These are phyloP conservation scores for Trichomycterus rosablanca DNA, from an alignment of 2,113 vertebrate genomes.

Conservation along the genomic window DNA sequence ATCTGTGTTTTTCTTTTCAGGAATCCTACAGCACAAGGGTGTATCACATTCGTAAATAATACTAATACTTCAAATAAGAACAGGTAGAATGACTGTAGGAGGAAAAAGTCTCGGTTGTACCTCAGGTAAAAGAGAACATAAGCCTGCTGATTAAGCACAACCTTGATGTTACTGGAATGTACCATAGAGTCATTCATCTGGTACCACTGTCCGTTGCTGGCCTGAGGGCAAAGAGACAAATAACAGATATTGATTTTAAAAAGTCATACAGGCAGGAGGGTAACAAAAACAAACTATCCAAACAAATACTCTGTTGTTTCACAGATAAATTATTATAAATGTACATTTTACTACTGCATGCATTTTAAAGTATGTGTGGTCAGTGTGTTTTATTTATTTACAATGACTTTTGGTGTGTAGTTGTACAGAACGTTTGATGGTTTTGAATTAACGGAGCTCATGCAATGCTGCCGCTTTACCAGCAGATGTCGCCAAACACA, in stretches of 20 bases:
- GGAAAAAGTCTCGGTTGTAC: constrained; percentile 51
- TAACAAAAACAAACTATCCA: no score
- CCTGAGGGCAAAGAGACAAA: constrained; percentile 60
- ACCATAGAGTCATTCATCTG: constrained; percentile 95
- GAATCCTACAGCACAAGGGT: constrained; percentile 66
- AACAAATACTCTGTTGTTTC: no score
- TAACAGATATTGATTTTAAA: neutral
- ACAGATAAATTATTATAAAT: no score
- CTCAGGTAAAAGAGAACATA: constrained; percentile 94
- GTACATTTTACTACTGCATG: no score
- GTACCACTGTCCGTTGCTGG: constrained; percentile 95
- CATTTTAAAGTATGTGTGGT: no score
- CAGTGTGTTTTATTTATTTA: no score
- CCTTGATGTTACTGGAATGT: constrained; percentile 87
- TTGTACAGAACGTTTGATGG: no score
- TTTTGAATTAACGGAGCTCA: no score
- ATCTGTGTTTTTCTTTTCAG: constrained; percentile 73
- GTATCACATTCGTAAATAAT: neutral
- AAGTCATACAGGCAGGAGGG: no score
- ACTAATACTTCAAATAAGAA: neutral
- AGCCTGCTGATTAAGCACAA: constrained; percentile 94
- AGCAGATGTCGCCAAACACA: no score
- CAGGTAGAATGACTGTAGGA: neutral
- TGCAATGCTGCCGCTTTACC: no score
- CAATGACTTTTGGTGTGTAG: no score